phyloP scores from a whole-genome alignment of 2,113 vertebrate species.

The Nothobranchius furzeri region DNA sequence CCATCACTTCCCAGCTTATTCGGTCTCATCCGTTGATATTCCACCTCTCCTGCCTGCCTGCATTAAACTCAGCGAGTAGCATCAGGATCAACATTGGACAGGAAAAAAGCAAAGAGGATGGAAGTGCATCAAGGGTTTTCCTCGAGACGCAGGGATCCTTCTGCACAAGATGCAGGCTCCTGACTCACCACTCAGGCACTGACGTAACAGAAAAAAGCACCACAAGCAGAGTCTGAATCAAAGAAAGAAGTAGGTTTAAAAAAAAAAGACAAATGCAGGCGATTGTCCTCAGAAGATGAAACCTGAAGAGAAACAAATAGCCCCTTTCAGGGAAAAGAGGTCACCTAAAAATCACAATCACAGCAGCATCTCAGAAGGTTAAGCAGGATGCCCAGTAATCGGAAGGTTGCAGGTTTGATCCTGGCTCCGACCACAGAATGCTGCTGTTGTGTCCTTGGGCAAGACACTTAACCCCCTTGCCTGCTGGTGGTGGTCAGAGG shows the following conservation, averaged over 20 bases:
- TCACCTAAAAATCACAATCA: too few species aligned
- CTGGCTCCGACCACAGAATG: too few species aligned
- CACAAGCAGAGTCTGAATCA: neutral
- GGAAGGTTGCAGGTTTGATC: too few species aligned
- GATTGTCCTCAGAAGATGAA: too few species aligned
- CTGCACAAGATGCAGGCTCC: slow-evolving; percentile 33
- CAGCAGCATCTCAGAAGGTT: too few species aligned
- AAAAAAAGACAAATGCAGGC: neutral
- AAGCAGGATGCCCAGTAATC: too few species aligned
- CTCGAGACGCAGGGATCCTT: slow-evolving; percentile 19
- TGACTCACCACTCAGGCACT: slow-evolving; percentile 57
- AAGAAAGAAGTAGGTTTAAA: neutral
- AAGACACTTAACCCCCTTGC: too few species aligned
- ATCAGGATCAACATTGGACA: slow-evolving; percentile 70
- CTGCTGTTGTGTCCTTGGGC: too few species aligned
- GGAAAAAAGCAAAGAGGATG: neutral
- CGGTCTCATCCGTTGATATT: slow-evolving; percentile 35
- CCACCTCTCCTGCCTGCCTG: slow-evolving; percentile 65
- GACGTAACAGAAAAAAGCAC: neutral
- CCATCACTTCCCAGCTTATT: slow-evolving; percentile 28
- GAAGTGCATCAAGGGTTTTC: slow-evolving; percentile 21
- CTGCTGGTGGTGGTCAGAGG: too few species aligned
- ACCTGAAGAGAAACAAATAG: too few species aligned
- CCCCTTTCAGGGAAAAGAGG: too few species aligned
- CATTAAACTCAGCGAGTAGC: slow-evolving; percentile 84